Evolutionary conservation across 2,888 invertebrate genomes (phyloP).

Genomic region (Synanthedon tipuliformis): DNA sequence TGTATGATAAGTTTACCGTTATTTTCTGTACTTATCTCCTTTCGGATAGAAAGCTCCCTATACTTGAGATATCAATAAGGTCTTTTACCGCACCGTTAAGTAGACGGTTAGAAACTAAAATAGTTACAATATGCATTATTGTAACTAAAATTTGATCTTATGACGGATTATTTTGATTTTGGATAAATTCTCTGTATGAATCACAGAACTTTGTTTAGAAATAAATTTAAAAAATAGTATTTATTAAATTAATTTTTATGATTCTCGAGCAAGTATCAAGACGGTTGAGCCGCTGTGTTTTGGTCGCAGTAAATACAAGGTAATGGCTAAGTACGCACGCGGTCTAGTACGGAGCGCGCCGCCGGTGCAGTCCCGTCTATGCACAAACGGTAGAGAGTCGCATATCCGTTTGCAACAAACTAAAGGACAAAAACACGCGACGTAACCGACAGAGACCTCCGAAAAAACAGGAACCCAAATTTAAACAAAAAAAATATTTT

Average conservation of each 20-base stretch:
- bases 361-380: constrained; percentile 69
- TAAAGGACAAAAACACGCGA: constrained; percentile 56
- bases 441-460: constrained; percentile 57
- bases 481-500: constrained; percentile 30
- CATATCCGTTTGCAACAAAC: constrained; percentile 54
- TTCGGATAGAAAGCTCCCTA: too few species aligned
- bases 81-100: too few species aligned
- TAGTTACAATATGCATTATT: too few species aligned
- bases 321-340: constrained; percentile 71
- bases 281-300: constrained; percentile 20
- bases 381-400: constrained; percentile 66
- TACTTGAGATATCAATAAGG: too few species aligned
- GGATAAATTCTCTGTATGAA: too few species aligned
- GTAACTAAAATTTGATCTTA: too few species aligned
- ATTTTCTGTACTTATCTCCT: too few species aligned
- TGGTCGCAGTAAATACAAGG: constrained; percentile 69
- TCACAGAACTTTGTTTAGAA: not conserved
- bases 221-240: constrained; percentile 3
- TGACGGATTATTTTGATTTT: too few species aligned
- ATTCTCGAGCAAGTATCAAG: constrained; percentile 41
- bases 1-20: too few species aligned
- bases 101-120: too few species aligned
- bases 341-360: constrained; percentile 67
- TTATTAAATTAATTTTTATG: constrained; percentile 7
- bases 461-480: constrained; percentile 38